Base-by-base conservation (phyloP, 2,797 vertebrate species). In the Pseudopleuronectes americanus region DNA sequence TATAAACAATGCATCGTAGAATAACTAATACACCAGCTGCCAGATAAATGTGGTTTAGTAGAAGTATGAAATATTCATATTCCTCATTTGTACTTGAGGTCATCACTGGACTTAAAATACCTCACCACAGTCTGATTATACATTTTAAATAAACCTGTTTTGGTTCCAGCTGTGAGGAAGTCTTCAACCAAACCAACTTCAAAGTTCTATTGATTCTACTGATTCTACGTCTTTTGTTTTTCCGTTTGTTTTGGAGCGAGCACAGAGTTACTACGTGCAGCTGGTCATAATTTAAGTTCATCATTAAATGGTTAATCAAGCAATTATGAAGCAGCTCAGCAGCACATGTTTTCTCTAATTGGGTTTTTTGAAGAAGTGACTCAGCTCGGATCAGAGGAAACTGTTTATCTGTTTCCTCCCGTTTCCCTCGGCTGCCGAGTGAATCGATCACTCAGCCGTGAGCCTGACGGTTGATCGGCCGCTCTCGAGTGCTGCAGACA, bases 401-500 rank as follows among this genome's bases (percentile, higher is more conserved):
- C 56, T 21, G n/a, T 74, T 71, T 12, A 17, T 51, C 10, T 14
- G 53, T 23, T 52, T 76, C 57, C 53, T 59, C 1, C 6, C 57
- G 33, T 68, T 55, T 54, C 8, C 63, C 63, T 47, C 41, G 2
- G 63, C 68, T 57, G 68, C 67, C 68, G 75, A 55, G 43, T 0
- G 47, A 26, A 84, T 81, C 13, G 76, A 87, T 82, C 76, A 64
- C 1, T 49, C 33, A 24, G 62, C n/a, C 14, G 71, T 73, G 79
- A 79, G 83, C 78, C 65, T 74, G 83, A 84, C 70, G 52, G 81
- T 23, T 63, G 79, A 79, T 82, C 64, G 28, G 58, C 58, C 8
- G 49, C 77, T 82, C 72, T 78, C 52, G 16, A 77, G 79, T 68
- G 78, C 69, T 69, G 71, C 68, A 79, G 87, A 83, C 79, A 45